Evolutionary conservation across 2,888 invertebrate species (phyloP), one percentile per base, ranked within the genome.

Genomic region (Allygus modestus): DNA sequence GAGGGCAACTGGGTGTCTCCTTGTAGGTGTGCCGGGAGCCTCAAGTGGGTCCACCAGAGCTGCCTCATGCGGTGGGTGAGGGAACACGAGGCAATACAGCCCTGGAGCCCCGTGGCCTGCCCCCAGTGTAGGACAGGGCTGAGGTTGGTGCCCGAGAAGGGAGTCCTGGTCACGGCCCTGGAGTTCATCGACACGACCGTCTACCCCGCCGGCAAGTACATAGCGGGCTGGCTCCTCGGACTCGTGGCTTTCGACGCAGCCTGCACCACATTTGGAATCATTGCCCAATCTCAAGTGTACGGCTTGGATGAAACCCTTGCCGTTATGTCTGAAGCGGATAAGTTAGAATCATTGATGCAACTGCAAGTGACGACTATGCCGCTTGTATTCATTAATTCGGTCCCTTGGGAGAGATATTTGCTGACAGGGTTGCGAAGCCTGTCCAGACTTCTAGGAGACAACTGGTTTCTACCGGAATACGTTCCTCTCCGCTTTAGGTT

Each of bases 1-100:
- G 77, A 51, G 12, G 26, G 9, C 0, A 51, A 77, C 11, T 77
- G 77, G 77, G 77, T 77, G 28, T 54, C 46, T 9, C 77, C 77
- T n/a, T 77, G 77, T 31, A 43, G 31, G 23, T 77, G 77, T 31
- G 7, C 51, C 2, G 77, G 77, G 1, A 51, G 46, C 15, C n/a
- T n/a, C n/a, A n/a, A n/a, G n/a, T n/a, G n/a, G n/a, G n/a, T n/a
- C n/a, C n/a, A n/a, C n/a, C n/a, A n/a, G n/a, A n/a, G n/a, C n/a
- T n/a, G n/a, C n/a, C n/a, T n/a, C n/a, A n/a, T n/a, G n/a, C n/a
- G n/a, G n/a, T n/a, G n/a, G n/a, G n/a, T n/a, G n/a, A n/a, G n/a
- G n/a, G n/a, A n/a, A n/a, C n/a, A n/a, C n/a, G n/a, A n/a, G n/a
- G n/a, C n/a, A n/a, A n/a, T n/a, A n/a, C n/a, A n/a, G n/a, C n/a